Evolutionary conservation across 2,888 invertebrate species (phyloP).

Genomic region (Tachina lurida): DNA sequence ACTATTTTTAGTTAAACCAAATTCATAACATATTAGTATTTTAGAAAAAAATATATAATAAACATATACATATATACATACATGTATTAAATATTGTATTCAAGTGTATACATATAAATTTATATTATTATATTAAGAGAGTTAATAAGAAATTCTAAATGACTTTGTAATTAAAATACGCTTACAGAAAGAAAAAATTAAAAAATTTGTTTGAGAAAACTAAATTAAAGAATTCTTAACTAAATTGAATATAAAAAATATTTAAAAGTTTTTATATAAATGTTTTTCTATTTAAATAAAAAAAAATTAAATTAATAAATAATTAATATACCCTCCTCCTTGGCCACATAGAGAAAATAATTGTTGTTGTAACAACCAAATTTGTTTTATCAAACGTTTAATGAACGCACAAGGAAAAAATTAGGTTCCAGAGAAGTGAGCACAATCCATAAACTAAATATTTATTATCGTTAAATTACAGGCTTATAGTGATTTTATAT

Average conservation of each 20-base stretch:
- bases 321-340: background rate
- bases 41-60: background rate
- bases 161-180: conserved; percentile 71
- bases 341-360: background rate
- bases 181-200: conserved; percentile 52
- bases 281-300: conserved; percentile 62
- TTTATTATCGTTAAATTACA: too few species aligned
- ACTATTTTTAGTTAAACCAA: conserved; percentile 28
- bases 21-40: background rate
- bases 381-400: background rate
- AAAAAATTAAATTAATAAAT: conserved; percentile 4
- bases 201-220: conserved; percentile 47
- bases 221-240: conserved; percentile 18
- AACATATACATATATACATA: background rate
- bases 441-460: too few species aligned
- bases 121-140: conserved; percentile 2
- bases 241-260: conserved; percentile 13
- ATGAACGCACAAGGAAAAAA: too few species aligned
- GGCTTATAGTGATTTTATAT: too few species aligned
- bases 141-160: conserved; percentile 57
- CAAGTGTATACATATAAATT: background rate
- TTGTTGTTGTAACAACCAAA: background rate
- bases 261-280: conserved; percentile 66
- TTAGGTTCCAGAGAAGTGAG: too few species aligned
- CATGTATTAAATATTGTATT: conserved; percentile 16